Evolutionary conservation across 2,797 vertebrate genomes (phyloP), one percentile per base, ranked within the genome.

Genomic region (Oryzias sinensis): DNA sequence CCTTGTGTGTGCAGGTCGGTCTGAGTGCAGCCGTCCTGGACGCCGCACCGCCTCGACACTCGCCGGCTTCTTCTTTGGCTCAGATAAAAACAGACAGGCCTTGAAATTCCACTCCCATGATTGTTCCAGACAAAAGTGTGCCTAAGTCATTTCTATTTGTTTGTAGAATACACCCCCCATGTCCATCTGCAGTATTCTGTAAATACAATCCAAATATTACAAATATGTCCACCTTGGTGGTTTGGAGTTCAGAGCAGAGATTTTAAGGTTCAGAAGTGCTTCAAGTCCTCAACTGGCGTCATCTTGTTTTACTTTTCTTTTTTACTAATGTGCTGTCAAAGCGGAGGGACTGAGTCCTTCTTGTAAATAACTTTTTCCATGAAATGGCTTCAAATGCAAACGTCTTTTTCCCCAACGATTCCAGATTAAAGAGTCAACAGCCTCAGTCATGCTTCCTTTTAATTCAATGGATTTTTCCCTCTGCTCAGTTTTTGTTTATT

Each of bases 131-230:
- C 49, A 50, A 82, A 87, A 74, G 69, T 84, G 91, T 91, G 90
- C 91, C 90, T 91, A 86, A 76, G 78, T 87, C 62, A 81, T 83
- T 90, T 88, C 87, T 87, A 87, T 89, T 88, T 90, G 85, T 92
- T 91, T 90, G 89, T 90, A 89, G 87, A 90, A 89, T 89, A 87
- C 81, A 81, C 43, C 50, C 63, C 79, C 5, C 62, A 69, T 88
- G 87, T 90, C 90, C 78, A 91, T 89, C 90, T 90, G 85, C 83
- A 69, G 87, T 90, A 89, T 91, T 91, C 88, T 92, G 90, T 92
- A 91, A 91, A 92, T 90, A 89, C 73, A 87, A 88, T 89, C 90
- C 90, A 89, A 87, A 88, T 88, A 88, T 83, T 84, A 88, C 88
- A 88, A 88, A 89, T 88, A 88, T 87, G 90, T 89, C 88, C 91